Conservation (phyloP, 2,888 invertebrate species). For the Osedax frankpressi region DNA sequence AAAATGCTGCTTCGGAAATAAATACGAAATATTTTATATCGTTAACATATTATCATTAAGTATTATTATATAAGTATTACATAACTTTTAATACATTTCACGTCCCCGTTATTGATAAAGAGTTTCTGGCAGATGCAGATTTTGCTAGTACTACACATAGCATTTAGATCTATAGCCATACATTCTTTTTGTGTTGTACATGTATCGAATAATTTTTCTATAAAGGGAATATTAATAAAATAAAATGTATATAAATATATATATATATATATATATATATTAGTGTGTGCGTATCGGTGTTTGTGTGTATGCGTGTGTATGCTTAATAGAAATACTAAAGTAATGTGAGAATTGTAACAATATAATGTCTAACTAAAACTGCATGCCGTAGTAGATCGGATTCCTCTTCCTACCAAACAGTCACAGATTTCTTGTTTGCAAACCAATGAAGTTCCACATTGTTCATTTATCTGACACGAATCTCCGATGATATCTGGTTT, state of each 20-base stretch:
- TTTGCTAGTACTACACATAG: not conserved
- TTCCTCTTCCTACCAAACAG: not conserved
- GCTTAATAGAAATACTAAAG: too few species aligned
- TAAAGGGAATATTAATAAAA: not conserved
- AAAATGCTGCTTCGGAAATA: too few species aligned
- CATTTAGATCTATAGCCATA: not conserved
- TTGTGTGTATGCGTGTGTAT: too few species aligned
- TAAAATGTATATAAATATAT: not conserved
- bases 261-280: not conserved
- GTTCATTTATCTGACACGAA: not conserved
- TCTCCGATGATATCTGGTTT: not conserved
- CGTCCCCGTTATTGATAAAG: not conserved
- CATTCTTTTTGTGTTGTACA: not conserved
- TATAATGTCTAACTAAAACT: not conserved
- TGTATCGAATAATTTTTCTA: not conserved
- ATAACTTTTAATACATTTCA: not conserved
- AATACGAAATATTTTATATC: too few species aligned
- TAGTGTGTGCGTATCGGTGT: too few species aligned
- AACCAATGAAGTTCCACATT: not conserved
- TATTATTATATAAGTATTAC: too few species aligned
- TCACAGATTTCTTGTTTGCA: not conserved
- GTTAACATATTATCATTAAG: too few species aligned
- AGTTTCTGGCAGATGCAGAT: not conserved
- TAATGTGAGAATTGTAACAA: too few species aligned
- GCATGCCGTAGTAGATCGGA: not conserved